Evolutionary conservation across 2,113 vertebrate species (phyloP).

Genomic region (Nasalis larvatus): DNA sequence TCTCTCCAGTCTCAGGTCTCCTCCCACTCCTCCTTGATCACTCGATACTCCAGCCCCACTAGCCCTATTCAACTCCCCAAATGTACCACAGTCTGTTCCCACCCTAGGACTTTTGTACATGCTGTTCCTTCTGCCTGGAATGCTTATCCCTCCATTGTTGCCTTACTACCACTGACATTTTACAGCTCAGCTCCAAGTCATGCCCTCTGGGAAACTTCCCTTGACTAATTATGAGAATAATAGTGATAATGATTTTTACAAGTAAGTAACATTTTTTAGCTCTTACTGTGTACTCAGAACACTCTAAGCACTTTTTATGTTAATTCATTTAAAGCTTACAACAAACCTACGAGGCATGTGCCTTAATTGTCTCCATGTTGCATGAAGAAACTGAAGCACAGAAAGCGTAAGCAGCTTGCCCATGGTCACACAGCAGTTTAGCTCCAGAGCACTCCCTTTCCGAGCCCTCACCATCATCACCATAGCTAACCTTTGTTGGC

Average conservation of each 20-base stretch:
- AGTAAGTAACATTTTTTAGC: neutral
- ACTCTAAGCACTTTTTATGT: neutral
- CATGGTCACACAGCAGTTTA: neutral
- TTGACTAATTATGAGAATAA: neutral
- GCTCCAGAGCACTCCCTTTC: neutral
- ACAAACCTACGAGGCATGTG: neutral
- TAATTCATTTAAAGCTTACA: neutral
- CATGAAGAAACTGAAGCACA: neutral
- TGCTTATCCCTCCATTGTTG: neutral
- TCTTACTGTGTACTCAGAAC: neutral
- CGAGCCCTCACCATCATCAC: accelerated
- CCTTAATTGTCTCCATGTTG: neutral
- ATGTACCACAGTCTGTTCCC: neutral
- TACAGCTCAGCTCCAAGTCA: neutral
- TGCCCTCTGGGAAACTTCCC: neutral
- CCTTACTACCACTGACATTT: neutral
- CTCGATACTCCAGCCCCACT: too few relatives aligned
- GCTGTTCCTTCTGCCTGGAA: neutral
- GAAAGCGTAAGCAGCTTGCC: neutral
- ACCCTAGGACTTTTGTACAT: neutral
- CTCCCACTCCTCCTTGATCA: neutral
- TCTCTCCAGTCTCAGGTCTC: neutral
- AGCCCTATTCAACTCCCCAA: neutral
- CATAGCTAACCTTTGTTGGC: accelerated
- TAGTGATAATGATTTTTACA: neutral